Evolutionary conservation across 2,113 vertebrate genomes (phyloP), one percentile per base, ranked within the genome.

Genomic region (Amphiprion percula): DNA sequence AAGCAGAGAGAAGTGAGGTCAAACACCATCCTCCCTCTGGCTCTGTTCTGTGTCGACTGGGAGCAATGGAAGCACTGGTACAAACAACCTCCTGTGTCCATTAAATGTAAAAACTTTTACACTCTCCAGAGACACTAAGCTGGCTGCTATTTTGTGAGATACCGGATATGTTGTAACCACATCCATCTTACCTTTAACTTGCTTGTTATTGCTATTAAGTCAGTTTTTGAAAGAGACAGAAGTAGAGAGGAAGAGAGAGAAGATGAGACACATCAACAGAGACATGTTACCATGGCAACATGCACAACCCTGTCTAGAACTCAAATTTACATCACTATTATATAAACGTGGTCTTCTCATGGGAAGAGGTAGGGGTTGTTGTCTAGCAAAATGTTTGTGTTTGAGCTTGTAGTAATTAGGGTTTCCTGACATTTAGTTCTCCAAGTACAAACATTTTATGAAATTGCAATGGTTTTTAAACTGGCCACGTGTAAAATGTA

Each of bases 1-100:
- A 82, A 89, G 82, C 69, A 82, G n/a, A 76, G 73, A 66, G 10
- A 79, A 65, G 67, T 23, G 12, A 83, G 85, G 76, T 87, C 67
- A 76, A 83, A 84, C 74, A 63, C 68, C 74, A 59, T 50, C 30
- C 47, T 83, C 59, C 17, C n/a, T 33, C 39, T 10, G 3, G 63
- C 69, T 69, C 49, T 47, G 52, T 68, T 77, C 54, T 85, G 44
- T 80, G 82, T 59, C 33, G 24, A 76, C 59, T 85, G 84, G 86
- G 46, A 86, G 76, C 74, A 88, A 61, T 80, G 92, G 84, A 65
- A 76, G 53, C 68, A 70, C 71, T 81, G 87, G 81, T 64, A 23
- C 11, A 54, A 44, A 26, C 65, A 65, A 77, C 58, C 26, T 44
- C 12, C 23, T 74, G 30, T 41, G 37, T 70, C 68, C 64, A 19